Evolutionary conservation across 2,797 vertebrate species (phyloP), one percentile per base, ranked within the genome.

Genomic region (Vultur gryphus): DNA sequence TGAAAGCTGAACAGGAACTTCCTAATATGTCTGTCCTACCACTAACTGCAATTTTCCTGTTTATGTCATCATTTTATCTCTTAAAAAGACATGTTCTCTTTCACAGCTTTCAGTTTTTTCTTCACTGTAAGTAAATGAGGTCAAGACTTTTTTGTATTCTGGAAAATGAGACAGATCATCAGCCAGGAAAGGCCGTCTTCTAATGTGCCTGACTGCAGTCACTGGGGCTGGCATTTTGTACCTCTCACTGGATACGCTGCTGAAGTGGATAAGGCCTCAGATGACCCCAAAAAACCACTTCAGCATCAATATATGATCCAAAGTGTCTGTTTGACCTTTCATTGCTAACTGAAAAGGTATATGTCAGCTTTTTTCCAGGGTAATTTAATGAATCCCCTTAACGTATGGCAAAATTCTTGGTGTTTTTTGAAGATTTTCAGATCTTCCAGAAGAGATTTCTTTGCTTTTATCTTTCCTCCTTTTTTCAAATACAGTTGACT

Each of bases 271-370:
- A n/a, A 93, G 19, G 16, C 16, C 26, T 69, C 5, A 2, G 6
- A 51, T 3, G 6, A 7, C 5, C 20, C 0, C 0, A 14, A 20
- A 59, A 61, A 55, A 1, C 0, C 48, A 57, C 31, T 57, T 69
- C 31, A 64, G n/a, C 17, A 10, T 46, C 48, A 41, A 13, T 16
- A 37, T 16, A 18, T 46, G 11, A 61, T 21, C 35, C 43, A 15
- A 87, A 51, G 23, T 9, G 7, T n/a, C 31, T 39, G 9, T n/a
- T 41, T 61, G 49, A 72, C 15, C 12, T 65, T 65, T 82, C 25
- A 37, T 11, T 76, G 14, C 49, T 71, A 91, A 57, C 2, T 21
- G 29, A 66, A 80, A 81, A 3, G 8, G 12, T 13, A 8, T 13
- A n/a, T 24, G 23, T 14, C 29, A 54, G 16, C 1, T 48, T 67